These are phyloP conservation scores for Daubentonia madagascariensis DNA, from an alignment of 2,113 vertebrate genomes.

Conservation along the genomic window DNA sequence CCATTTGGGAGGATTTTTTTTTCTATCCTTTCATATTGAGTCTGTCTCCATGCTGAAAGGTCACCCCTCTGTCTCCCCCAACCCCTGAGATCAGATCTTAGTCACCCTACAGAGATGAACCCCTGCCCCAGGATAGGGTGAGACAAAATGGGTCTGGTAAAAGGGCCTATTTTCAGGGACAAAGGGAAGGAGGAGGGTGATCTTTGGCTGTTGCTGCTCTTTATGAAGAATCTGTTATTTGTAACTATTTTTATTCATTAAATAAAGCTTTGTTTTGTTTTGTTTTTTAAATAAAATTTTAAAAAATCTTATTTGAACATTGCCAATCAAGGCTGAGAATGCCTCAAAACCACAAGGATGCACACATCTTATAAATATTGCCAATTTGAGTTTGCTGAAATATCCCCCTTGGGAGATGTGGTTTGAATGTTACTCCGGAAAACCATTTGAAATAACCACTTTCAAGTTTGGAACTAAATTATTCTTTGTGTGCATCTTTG, in stretches of 20 bases:
- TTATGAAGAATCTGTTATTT: conserved; percentile 63
- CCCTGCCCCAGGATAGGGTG: neutral
- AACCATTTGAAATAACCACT: too few relatives aligned
- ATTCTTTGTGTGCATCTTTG: too few relatives aligned
- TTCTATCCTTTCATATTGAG: too few relatives aligned
- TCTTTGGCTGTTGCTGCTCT: conserved; percentile 64
- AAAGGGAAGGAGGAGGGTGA: neutral
- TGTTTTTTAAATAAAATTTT: conserved; percentile 57
- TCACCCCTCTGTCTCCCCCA: neutral
- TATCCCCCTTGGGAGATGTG: too few relatives aligned
- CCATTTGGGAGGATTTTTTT: too few relatives aligned
- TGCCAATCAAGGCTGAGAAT: too few relatives aligned
- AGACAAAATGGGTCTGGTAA: neutral
- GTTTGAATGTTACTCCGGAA: too few relatives aligned
- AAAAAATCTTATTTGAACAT: too few relatives aligned
- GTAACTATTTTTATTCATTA: conserved; percentile 67
- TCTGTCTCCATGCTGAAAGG: neutral
- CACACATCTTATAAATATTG: too few relatives aligned
- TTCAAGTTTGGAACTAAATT: too few relatives aligned
- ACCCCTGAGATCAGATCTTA: neutral
- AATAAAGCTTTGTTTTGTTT: conserved; percentile 53
- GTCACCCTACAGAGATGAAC: neutral
- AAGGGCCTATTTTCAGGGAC: conserved; percentile 26
- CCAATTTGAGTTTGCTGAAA: too few relatives aligned
- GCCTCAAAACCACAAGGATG: too few relatives aligned